These are phyloP conservation scores for Perca fluviatilis DNA, from an alignment of 2,113 vertebrate species.

Conservation along the genomic window DNA sequence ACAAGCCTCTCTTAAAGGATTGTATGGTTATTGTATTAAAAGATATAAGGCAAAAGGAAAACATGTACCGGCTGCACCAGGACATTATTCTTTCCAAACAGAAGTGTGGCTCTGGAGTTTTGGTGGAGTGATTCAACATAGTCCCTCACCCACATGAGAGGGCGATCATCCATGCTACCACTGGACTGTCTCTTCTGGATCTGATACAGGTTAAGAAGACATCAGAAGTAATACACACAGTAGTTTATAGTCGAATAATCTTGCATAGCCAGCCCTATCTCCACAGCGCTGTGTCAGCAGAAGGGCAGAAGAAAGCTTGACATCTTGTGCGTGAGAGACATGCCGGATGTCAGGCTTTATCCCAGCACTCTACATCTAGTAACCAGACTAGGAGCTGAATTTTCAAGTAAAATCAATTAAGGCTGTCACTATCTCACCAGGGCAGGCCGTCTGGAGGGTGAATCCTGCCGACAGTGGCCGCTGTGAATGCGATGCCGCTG, in stretches of 20 bases:
- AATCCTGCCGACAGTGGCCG: slow-evolving; percentile 94
- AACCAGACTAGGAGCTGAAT: too few species aligned
- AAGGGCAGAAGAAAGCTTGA: too few species aligned
- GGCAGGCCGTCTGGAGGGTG: slow-evolving; percentile 91
- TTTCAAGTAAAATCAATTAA: not conserved
- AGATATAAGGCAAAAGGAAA: not conserved
- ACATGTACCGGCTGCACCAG: slow-evolving; percentile 93
- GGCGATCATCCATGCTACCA: slow-evolving; percentile 96
- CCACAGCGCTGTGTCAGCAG: too few species aligned
- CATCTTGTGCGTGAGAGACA: too few species aligned
- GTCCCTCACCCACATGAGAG: slow-evolving; percentile 92
- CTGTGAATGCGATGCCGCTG: slow-evolving; percentile 98
- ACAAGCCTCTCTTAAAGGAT: not conserved
- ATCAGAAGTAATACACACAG: not conserved
- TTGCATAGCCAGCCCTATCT: too few species aligned
- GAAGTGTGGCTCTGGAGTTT: slow-evolving; percentile 93
- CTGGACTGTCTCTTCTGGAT: slow-evolving; percentile 99
- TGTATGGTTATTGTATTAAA: not conserved
- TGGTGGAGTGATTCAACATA: slow-evolving; percentile 98
- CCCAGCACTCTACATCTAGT: too few species aligned
- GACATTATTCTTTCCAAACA: slow-evolving; percentile 98
- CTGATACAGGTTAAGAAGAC: slow-evolving; percentile 70
- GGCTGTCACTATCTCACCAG: slow-evolving; percentile 66
- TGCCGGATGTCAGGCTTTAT: too few species aligned
- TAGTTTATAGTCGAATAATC: too few species aligned